Percentiles rank a stretch among this genome's conserved stretches.
These are phyloP conservation scores for Rhopilema esculentum DNA, from an alignment of 30 jellyfish, hydroid and myxozoan genomes.

Conservation along the genomic window DNA sequence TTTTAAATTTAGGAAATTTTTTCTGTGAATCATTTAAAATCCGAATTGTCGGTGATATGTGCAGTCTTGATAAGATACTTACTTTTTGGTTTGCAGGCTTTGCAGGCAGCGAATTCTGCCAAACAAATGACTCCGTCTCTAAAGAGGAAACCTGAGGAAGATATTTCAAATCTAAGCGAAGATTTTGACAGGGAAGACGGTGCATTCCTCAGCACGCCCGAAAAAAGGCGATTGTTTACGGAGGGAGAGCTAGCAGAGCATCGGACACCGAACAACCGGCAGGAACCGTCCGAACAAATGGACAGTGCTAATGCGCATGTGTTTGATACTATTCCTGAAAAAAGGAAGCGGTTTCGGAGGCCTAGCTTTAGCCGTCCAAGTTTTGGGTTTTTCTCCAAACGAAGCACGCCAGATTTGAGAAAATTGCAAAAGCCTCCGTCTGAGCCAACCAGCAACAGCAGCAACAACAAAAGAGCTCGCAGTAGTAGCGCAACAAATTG, in stretches of 20 bases:
- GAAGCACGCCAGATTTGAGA: constrained; percentile 73
- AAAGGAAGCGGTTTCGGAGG: constrained; percentile 61
- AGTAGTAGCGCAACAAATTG: constrained; percentile 52
- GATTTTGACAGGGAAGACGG: constrained; percentile 64
- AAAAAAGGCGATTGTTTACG: constrained; percentile 52
- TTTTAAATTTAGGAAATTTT: too few relatives aligned
- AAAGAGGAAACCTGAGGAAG: constrained; percentile 6
- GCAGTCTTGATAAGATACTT: background rate
- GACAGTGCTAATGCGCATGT: constrained; percentile 19
- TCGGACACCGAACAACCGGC: constrained; percentile 30
- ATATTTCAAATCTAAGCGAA: background rate
- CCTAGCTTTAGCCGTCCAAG: constrained; percentile 77
- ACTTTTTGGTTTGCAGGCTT: background rate
- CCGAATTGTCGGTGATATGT: too few relatives aligned
- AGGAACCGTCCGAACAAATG: background rate
- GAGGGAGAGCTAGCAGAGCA: constrained; percentile 76
- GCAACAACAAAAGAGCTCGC: constrained; percentile 54
- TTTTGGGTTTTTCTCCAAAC: constrained; percentile 65
- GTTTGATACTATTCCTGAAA: constrained; percentile 29
- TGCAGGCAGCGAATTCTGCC: background rate
- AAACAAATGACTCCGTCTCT: background rate
- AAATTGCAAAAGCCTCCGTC: constrained; percentile 47
- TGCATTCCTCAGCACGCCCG: constrained; percentile 67
- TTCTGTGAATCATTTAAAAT: too few relatives aligned
- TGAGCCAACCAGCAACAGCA: constrained; percentile 19